Evolutionary conservation across 2,888 invertebrate species (phyloP).

Genomic region (Lydus trimaculatus): DNA sequence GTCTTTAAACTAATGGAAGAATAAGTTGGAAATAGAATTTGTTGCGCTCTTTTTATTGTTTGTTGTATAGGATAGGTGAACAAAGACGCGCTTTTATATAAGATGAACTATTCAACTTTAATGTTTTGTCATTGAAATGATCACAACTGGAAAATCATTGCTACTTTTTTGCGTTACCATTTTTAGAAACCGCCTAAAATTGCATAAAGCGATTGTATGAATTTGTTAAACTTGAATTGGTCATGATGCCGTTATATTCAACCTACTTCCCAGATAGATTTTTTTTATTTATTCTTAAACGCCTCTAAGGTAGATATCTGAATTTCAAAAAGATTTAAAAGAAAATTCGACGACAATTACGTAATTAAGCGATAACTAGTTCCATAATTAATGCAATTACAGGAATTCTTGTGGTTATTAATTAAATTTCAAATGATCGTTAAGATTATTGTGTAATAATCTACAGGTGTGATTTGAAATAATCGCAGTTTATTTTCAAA

Average conservation of each 20-base stretch:
- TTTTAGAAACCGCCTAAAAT: background rate
- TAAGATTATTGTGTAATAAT: background rate
- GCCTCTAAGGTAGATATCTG: conserved; percentile 20
- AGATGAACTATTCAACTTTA: conserved; percentile 1
- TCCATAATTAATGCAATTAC: too few relatives aligned
- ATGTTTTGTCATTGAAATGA: background rate
- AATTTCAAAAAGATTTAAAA: too few relatives aligned
- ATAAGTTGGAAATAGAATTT: background rate
- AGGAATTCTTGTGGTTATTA: too few relatives aligned
- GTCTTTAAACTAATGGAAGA: background rate
- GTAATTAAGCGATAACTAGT: too few relatives aligned
- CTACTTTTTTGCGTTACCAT: background rate
- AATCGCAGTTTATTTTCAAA: background rate
- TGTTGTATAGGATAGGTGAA: background rate
- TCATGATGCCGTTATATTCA: conserved; percentile 29
- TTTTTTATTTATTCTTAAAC: conserved; percentile 1
- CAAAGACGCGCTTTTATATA: background rate
- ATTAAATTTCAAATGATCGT: too few relatives aligned
- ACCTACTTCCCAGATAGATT: conserved; percentile 30
- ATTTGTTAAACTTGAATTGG: conserved; percentile 16
- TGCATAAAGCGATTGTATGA: conserved; percentile 9
- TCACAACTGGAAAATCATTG: background rate
- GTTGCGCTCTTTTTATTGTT: background rate
- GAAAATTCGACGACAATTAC: too few relatives aligned
- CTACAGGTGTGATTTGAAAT: background rate